Percentiles rank a stretch among this genome's conserved stretches.
phyloP scores from a whole-genome alignment of 1,140 invertebrate species.

The Psix sp. region DNA sequence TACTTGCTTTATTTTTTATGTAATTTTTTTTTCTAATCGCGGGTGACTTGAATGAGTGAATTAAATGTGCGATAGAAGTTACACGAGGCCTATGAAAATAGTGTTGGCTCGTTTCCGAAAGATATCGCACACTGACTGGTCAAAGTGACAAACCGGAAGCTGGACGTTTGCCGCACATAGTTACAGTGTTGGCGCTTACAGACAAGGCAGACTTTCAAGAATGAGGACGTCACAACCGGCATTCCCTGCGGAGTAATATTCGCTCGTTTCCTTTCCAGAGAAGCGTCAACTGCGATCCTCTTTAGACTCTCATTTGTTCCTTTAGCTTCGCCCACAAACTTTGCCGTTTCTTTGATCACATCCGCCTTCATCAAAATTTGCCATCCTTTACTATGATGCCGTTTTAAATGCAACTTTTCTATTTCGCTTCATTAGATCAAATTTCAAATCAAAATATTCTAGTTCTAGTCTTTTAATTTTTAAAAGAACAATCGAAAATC shows the following conservation, averaged over 20 bases:
- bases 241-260: constrained; percentile 36
- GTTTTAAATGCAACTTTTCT: too few species aligned
- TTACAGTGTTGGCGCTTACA: constrained; percentile 5
- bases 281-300: not conserved
- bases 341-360: constrained; percentile 4
- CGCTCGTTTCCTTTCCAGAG: constrained; percentile 22
- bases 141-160: constrained; percentile 43
- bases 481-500: too few species aligned
- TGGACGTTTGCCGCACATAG: constrained; percentile 22
- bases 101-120: constrained; percentile 39
- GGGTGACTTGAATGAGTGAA: too few species aligned
- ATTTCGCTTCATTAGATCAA: too few species aligned
- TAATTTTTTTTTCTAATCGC: too few species aligned
- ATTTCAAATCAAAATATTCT: too few species aligned
- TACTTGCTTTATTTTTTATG: too few species aligned
- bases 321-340: not conserved
- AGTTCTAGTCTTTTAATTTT: too few species aligned
- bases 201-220: constrained; percentile 34
- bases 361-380: too few species aligned
- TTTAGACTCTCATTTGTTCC: too few species aligned
- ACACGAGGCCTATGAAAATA: constrained; percentile 31
- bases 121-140: constrained; percentile 22
- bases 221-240: constrained; percentile 35
- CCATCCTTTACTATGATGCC: too few species aligned
- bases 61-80: too few species aligned